Base-by-base conservation (phyloP, 2,888 invertebrate species). In the Nymphalis c-album region DNA sequence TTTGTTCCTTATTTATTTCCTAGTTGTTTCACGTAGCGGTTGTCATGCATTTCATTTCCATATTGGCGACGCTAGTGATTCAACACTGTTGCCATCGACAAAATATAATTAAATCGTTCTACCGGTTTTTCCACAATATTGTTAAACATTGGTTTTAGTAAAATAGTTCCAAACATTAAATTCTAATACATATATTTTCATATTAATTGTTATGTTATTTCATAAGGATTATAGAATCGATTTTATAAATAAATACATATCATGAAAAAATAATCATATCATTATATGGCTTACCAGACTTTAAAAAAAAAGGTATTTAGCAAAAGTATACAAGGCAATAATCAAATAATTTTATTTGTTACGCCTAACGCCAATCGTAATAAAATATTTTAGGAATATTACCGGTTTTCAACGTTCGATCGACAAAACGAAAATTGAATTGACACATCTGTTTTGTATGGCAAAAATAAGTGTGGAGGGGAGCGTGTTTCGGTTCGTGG, bases 21-120 rank as follows among this genome's bases (percentile, higher is more conserved):
- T 83, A 85, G 82, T 84, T 85, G 86, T 87, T 85, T 85, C 82
- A 83, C 80, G 81, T 80, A 82, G 84, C 84, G 82, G 85, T 87
- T 90, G 90, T 88, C 91, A 90, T 84, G 87, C 87, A 86, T 76
- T 86, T 85, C 84, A 85, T 87, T 87, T 85, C 91, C 90, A 90
- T 91, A 85, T 89, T 91, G 89, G 84, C 80, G 83, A 84, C 76
- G 75, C 75, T 85, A 90, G 88, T 86, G 89, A 73, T 75, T 66
- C 67, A 64, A 72, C 62, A 73, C 57, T 62, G 40, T 69, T 63
- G 35, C 60, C 63, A 70, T 66, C 60, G 64, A 73, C 65, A 71
- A 65, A 57, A 57, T 57, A 53, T 62, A 57, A 18, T 20, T 53
- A 59, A 18, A 1, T 18, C 40, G 8, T 5, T 55, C 13, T 53